Base-by-base conservation (phyloP, 2,888 invertebrate species). In the Metalampra italica region DNA sequence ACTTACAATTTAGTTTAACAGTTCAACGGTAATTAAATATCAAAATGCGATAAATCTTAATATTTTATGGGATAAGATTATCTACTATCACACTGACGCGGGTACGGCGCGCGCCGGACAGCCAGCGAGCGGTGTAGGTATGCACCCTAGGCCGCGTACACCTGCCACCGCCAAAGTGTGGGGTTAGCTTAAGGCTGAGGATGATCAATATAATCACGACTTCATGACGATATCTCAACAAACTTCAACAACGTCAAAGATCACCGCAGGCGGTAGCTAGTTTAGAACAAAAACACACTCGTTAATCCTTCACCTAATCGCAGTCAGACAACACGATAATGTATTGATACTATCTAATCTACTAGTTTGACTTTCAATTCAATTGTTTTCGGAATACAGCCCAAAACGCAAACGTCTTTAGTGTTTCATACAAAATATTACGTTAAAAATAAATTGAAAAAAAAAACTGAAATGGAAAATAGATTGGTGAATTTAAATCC, bases 281-380 rank as follows among this genome's bases (percentile, higher is more conserved):
- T 22, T 22, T 22, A 22, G 7, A 34, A 39, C 14, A 14, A 13
- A 39, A 39, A 15, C 39, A 39, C 9, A 30, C 14, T 32, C 30
- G 22, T 43, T 32, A 14, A 43, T 32, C 37, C 22, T 5, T 14
- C 36, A 37, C 13, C 41, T 45, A 39, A n/a, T 48, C 47, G 34
- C 13, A n/a, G 40, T 45, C 45, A 43, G 60, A 66, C 63, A 61
- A 64, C 59, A 61, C 56, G 76, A 78, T 77, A 82, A 78, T 69
- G 58, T 51, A 59, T 54, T 53, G 54, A 58, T 47, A 62, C 47
- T 74, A 83, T 84, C 83, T 84, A 75, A 85, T 85, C 85, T 60
- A 51, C 45, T 55, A 57, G 61, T 62, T 67, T 62, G 64, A 64
- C 59, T 67, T 59, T 54, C 62, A 68, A 66, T 62, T 60, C 57